Evolutionary conservation across 2,113 vertebrate species (phyloP).

Genomic region (Tetrax tetrax): DNA sequence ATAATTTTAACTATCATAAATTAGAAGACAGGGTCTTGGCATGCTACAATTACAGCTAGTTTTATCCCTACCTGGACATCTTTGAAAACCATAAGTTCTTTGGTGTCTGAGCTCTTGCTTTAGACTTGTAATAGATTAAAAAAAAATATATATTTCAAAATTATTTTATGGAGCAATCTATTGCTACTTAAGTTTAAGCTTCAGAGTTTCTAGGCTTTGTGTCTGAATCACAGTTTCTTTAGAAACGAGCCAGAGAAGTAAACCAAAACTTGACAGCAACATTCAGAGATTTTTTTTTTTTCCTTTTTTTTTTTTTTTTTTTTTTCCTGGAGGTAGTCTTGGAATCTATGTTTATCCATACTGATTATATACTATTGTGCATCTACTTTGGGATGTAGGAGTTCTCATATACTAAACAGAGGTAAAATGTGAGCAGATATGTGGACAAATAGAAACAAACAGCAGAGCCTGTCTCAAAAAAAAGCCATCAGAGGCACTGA

Average conservation of each 20-base stretch:
- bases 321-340: background rate
- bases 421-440: background rate
- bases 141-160: background rate
- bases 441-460: background rate
- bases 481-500: background rate
- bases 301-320: background rate
- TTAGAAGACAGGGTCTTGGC: background rate
- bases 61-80: accelerated
- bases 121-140: background rate
- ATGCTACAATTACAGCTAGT: background rate
- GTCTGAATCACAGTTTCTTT: background rate
- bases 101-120: background rate
- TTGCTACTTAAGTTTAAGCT: background rate
- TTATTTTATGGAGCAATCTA: background rate
- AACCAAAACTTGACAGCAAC: background rate
- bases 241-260: background rate
- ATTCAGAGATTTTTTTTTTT: background rate
- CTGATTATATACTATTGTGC: background rate
- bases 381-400: background rate
- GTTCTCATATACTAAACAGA: background rate
- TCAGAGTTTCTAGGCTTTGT: background rate
- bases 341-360: background rate
- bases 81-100: background rate
- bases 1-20: background rate
- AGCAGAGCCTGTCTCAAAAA: background rate